Percentiles rank a stretch among this genome's conserved stretches.
These are phyloP conservation scores for Apodemus speciosus DNA, from an alignment of 2,113 vertebrate genomes.

Conservation along the genomic window DNA sequence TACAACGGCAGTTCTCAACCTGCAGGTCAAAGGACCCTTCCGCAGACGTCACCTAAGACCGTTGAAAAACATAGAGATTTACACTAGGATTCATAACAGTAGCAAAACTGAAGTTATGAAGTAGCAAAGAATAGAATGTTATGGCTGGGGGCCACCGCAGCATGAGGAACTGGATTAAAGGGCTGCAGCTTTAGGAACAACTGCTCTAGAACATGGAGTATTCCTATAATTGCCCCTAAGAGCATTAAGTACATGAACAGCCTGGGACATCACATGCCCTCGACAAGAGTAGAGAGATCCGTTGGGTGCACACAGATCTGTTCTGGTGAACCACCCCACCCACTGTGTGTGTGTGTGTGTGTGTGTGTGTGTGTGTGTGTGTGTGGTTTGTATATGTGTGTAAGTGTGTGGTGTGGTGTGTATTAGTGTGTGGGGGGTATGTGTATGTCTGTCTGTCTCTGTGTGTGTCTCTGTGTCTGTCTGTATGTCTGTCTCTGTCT, in stretches of 20 bases:
- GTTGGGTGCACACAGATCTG: not conserved
- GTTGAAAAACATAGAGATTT: not conserved
- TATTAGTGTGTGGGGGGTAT: no score
- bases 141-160: not conserved
- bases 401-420: not conserved
- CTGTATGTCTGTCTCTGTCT: not conserved
- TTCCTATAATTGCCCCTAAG: not conserved
- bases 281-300: not conserved
- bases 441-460: not conserved
- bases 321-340: not conserved
- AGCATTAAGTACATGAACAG: not conserved
- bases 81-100: not conserved
- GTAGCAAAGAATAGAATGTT: not conserved
- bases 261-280: not conserved
- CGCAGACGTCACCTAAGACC: not conserved
- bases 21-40: not conserved
- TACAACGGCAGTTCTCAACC: not conserved
- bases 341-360: not conserved
- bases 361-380: not conserved
- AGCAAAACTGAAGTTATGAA: not conserved
- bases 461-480: not conserved
- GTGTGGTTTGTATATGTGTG: not conserved
- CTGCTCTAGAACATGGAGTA: not conserved
- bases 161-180: not conserved
- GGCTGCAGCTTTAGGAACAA: not conserved